phyloP scores from a whole-genome alignment of 2,113 vertebrate genomes.

The Zingel zingel region DNA sequence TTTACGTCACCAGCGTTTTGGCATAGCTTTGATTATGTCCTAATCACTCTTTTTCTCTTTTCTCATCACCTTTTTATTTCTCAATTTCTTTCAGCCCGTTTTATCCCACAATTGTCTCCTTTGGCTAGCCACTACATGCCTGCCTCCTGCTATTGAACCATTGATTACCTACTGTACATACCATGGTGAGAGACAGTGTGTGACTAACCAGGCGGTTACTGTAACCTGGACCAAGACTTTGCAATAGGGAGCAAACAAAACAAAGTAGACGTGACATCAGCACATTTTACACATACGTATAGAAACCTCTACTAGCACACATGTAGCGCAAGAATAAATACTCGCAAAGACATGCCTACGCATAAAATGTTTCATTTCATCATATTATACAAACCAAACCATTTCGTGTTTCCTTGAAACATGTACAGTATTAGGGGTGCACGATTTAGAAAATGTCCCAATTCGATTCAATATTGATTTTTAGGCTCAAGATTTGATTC shows the following conservation, averaged over 20 bases:
- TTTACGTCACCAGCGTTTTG: too few species aligned
- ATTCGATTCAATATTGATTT: too few species aligned
- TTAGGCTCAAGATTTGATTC: too few species aligned
- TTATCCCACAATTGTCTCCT: not conserved
- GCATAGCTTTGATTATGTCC: conserved; percentile 5
- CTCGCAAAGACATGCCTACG: not conserved
- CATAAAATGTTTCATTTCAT: not conserved
- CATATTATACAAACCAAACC: not conserved
- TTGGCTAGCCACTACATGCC: not conserved
- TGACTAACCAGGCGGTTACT: not conserved
- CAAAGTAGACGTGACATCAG: not conserved
- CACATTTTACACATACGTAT: not conserved
- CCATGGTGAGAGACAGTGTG: conserved; percentile 3
- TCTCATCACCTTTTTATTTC: conserved; percentile 14
- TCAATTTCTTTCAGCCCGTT: conserved; percentile 7
- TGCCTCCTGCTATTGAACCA: conserved; percentile 15
- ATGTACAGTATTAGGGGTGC: not conserved
- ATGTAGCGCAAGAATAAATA: not conserved
- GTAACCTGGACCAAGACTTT: not conserved
- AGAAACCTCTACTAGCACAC: not conserved
- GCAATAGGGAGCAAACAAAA: not conserved
- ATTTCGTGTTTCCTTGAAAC: not conserved
- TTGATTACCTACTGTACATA: conserved; percentile 13
- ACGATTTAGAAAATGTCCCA: too few species aligned
- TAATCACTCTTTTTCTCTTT: not conserved